Evolutionary conservation across 2,888 invertebrate genomes (phyloP).

Genomic region (Philonicus albiceps): DNA sequence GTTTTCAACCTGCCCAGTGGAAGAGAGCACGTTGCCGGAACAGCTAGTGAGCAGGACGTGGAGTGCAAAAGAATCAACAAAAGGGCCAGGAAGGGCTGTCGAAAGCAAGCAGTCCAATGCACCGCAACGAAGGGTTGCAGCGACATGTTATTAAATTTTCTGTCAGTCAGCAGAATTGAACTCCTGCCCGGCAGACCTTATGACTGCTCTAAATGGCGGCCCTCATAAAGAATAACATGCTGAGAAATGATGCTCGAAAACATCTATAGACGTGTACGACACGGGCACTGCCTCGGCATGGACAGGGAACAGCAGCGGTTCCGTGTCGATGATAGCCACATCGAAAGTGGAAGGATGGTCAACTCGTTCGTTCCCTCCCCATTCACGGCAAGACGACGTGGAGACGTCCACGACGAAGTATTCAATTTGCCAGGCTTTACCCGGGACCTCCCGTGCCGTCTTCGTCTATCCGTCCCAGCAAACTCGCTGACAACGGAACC

Average conservation of each 20-base stretch:
- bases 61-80: background rate
- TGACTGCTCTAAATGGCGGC: conserved; percentile 31
- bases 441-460: background rate
- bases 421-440: background rate
- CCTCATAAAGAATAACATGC: conserved; percentile 6
- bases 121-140: background rate
- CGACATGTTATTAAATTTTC: conserved; percentile 43
- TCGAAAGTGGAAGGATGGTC: background rate
- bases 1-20: background rate
- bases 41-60: background rate
- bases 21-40: background rate
- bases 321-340: background rate
- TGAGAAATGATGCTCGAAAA: conserved; percentile 14
- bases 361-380: background rate
- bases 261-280: conserved; percentile 27
- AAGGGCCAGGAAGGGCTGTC: conserved; percentile 3
- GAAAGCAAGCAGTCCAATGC: background rate
- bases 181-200: conserved; percentile 25
- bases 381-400: background rate
- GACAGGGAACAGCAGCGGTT: background rate
- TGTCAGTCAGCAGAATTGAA: conserved; percentile 39
- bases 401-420: background rate
- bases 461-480: background rate
- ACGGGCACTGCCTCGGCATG: background rate
- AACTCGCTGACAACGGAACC: conserved; percentile 1